phyloP scores from a whole-genome alignment of 2,113 vertebrate species.

The Cranoglanis bouderius region DNA sequence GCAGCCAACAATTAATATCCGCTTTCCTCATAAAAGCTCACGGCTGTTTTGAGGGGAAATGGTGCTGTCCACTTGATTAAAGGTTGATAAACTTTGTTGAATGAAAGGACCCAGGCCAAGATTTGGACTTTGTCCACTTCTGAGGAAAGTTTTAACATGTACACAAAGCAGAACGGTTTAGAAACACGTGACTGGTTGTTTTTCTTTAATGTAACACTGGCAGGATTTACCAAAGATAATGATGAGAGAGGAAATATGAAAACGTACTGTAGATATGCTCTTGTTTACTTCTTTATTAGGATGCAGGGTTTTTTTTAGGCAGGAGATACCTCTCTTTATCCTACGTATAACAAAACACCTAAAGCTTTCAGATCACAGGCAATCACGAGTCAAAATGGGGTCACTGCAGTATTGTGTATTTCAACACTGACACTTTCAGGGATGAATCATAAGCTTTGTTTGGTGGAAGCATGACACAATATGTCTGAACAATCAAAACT shows the following conservation, averaged over 20 bases:
- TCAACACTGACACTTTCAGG: not conserved
- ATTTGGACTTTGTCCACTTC: slow-evolving; percentile 8
- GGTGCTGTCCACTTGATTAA: slow-evolving; percentile 38
- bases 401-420: not conserved
- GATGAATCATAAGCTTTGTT: not conserved
- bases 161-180: not conserved
- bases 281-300: not conserved
- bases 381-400: not conserved
- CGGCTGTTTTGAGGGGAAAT: slow-evolving; percentile 26
- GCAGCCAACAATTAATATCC: slow-evolving; percentile 36
- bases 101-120: slow-evolving; percentile 1
- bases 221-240: not conserved
- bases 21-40: slow-evolving; percentile 32
- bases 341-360: not conserved
- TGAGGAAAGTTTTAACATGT: not conserved
- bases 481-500: slow-evolving; percentile 24
- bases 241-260: not conserved
- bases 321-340: not conserved
- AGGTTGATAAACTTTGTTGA: slow-evolving; percentile 20
- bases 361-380: not conserved
- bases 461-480: not conserved
- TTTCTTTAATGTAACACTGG: not conserved
- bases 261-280: not conserved
- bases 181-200: not conserved
- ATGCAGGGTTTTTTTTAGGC: not conserved